These are phyloP conservation scores for Strix aluco DNA, from an alignment of 2,113 vertebrate genomes.

Conservation along the genomic window DNA sequence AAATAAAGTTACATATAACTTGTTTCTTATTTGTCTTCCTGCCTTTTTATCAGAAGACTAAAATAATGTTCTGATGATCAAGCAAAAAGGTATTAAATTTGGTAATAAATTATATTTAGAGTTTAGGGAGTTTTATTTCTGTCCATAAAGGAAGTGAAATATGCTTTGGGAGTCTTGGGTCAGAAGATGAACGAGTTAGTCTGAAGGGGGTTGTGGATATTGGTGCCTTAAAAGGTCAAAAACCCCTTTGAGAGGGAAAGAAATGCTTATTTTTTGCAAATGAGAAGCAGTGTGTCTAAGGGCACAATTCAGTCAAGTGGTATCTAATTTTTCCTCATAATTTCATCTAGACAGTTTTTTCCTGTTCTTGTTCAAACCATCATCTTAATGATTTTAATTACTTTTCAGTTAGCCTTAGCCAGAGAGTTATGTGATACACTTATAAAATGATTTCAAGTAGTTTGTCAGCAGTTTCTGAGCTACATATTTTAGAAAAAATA, in stretches of 20 bases:
- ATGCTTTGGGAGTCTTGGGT: background rate
- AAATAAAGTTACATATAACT: background rate
- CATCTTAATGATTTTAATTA: constrained; percentile 39
- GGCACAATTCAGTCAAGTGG: background rate
- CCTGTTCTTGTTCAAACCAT: background rate
- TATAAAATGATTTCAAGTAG: background rate
- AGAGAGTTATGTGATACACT: background rate
- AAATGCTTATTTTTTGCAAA: constrained; percentile 34
- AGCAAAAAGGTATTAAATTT: background rate
- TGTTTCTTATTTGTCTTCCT: constrained; percentile 6
- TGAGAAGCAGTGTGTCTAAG: background rate
- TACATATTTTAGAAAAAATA: constrained; percentile 25
- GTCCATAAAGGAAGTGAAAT: background rate
- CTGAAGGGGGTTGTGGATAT: background rate
- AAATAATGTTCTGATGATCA: background rate
- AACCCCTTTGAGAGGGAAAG: constrained; percentile 5
- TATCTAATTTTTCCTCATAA: constrained; percentile 32
- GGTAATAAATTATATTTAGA: background rate
- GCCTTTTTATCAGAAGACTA: background rate
- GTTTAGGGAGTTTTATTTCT: background rate
- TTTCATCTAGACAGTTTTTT: constrained; percentile 11
- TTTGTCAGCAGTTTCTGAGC: constrained; percentile 52
- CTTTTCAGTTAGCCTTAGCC: constrained; percentile 39
- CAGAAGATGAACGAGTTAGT: background rate
- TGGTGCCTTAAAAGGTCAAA: constrained; percentile 34